Base-by-base conservation (phyloP, 2,888 invertebrate genomes). In the Brachypalpus laphriformis region DNA sequence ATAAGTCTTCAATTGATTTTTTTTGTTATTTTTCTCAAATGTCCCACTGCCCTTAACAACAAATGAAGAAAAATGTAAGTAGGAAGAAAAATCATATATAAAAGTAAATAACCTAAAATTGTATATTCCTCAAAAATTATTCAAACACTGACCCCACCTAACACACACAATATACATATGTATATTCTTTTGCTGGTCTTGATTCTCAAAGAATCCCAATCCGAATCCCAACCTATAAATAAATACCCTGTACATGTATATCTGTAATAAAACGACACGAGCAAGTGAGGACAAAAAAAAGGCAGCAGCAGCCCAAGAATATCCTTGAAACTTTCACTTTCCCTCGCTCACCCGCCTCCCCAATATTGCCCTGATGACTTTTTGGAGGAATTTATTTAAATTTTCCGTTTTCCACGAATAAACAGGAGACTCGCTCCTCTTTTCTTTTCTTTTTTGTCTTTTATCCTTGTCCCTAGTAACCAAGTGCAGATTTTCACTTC, bases 81-180 rank as follows among this genome's bases (percentile, higher is more conserved):
- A 56, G 65, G 56, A 66, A 57, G 57, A 68, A 9, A 31, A 59
- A 22, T 22, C 56, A 45, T 20, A 25, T 18, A 56, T 54, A 56
- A 34, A 63, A 80, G 68, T 72, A 66, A 54, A 57, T 82, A 70
- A 71, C 51, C 59, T 56, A 61, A 56, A 81, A 75, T 63, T 68
- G 74, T 65, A 45, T 82, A 82, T 78, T 78, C 78, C 45, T 56
- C 11, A 57, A 57, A 28, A 42, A 57, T 49, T 71, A 66, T 66
- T 75, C 75, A 80, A 85, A 81, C 71, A 80, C 85, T 85, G 85
- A 85, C 85, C 85, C 85, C 85, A 80, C 85, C 85, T 85, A 85
- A 85, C 81, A 80, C 54, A 71, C 71, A 61, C 68, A 80, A 42
- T 76, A 40, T 56, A 45, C 18, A n/a, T n/a, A n/a, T n/a, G n/a